Base-by-base conservation (phyloP, 1,140 invertebrate species). In the Apocrypta bakeri region DNA sequence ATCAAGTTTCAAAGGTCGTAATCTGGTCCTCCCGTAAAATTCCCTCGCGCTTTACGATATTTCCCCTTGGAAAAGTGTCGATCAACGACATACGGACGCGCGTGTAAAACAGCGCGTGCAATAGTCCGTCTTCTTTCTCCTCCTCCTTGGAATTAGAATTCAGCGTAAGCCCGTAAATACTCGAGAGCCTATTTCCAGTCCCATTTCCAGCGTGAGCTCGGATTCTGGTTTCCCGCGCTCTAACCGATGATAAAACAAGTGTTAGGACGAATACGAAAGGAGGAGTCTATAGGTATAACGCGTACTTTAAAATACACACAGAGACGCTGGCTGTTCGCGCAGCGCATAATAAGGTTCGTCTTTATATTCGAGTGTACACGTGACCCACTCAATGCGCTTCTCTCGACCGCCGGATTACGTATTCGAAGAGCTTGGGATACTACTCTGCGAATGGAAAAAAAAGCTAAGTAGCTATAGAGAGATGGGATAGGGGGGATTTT, bases 111-210 rank as follows among this genome's bases (percentile, higher is more conserved):
- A 48, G 48, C 48, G 0, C 48, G 48, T 56, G 17, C 48, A 56
- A 9, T 37, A 37, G 3, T 37, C 2, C 33, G 9, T 37, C 33
- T 2, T 37, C 33, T 37, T 37, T 17, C 48, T 7, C 48, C 14
- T 56, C n/a, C 14, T 17, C 17, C 48, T 56, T 25, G 25, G 48
- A 48, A 74, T 74, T 56, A 74, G 72, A 74, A 74, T 74, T 74
- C 72, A 74, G 4, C 72, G 72, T 74, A 74, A 74, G 72, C n/a
- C 25, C 42, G 27, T 74, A 74, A 74, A 74, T 74, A 74, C 25
- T 14, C 72, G 42, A 24, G 33, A 72, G 21, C 33, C 69, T 72
- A 72, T 72, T 72, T 72, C 69, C 29, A 72, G 69, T 31, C 61
- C 31, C 61, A 17, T 17, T 56, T 33, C 74, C 21, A 21, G 33